These are phyloP conservation scores for Miichthys miiuy DNA, from an alignment of 2,797 vertebrate species.

Conservation along the genomic window DNA sequence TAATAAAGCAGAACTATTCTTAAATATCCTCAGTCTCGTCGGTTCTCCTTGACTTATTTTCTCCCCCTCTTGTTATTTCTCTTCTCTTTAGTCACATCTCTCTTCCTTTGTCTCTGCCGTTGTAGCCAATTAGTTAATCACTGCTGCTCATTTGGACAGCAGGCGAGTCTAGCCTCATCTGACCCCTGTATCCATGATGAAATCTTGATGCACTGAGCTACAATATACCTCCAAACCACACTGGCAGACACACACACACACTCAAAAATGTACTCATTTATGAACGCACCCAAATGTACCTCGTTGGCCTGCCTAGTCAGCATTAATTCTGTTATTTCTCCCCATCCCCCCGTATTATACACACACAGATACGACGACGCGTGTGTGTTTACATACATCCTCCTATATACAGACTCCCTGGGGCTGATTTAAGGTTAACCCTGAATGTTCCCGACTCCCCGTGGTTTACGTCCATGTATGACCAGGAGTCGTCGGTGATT, in stretches of 20 bases:
- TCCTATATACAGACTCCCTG: constrained; percentile 52
- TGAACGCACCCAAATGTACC: constrained; percentile 17
- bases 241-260: constrained; percentile 2
- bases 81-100: constrained; percentile 11
- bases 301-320: constrained; percentile 60
- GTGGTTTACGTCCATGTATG: constrained; percentile 53
- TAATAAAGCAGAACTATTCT: constrained; percentile 1
- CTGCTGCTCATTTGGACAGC: constrained; percentile 59
- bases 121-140: constrained; percentile 68
- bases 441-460: constrained; percentile 64
- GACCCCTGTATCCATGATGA: constrained; percentile 53
- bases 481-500: constrained; percentile 72
- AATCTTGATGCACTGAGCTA: constrained; percentile 47
- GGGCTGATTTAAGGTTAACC: constrained; percentile 79
- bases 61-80: constrained; percentile 14
- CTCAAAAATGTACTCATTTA: constrained; percentile 14
- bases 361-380: constrained; percentile 10
- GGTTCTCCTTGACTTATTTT: constrained; percentile 2
- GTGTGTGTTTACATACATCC: constrained; percentile 64
- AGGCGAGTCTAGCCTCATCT: constrained; percentile 37
- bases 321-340: constrained; percentile 56
- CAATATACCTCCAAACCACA: constrained; percentile 11
- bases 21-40: background rate
- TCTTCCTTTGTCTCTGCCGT: constrained; percentile 65
- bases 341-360: constrained; percentile 29